phyloP scores from a whole-genome alignment of 37 sponge, comb jelly and placozoan species.

The Agelas oroides region DNA sequence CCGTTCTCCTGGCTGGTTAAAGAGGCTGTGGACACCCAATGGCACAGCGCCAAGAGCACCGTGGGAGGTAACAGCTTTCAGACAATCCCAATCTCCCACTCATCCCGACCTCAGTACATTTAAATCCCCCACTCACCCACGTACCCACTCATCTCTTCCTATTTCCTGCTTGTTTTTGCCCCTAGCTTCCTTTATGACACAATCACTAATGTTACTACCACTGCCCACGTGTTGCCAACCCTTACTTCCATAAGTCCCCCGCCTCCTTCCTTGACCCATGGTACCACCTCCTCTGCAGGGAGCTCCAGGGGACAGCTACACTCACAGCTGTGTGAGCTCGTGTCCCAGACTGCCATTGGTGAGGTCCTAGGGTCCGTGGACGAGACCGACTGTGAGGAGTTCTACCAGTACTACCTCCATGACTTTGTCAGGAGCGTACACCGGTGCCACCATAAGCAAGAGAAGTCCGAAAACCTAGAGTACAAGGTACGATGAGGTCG shows the following conservation, averaged over 20 bases:
- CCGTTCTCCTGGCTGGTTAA: constrained; percentile 91
- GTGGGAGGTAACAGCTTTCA: not conserved
- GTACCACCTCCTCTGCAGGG: no score
- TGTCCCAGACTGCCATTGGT: constrained; percentile 23
- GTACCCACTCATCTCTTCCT: no score
- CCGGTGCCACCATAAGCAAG: constrained; percentile 14
- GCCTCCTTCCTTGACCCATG: no score
- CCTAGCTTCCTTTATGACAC: no score
- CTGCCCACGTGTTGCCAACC: no score
- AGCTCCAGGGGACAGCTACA: not conserved
- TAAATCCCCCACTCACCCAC: no score
- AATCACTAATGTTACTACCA: no score
- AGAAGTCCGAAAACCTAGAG: constrained; percentile 8
- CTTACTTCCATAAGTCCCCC: no score
- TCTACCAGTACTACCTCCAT: constrained; percentile 42
- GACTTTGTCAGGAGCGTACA: constrained; percentile 59
- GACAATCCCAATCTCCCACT: no score
- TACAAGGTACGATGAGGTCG: not conserved
- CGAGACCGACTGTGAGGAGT: constrained; percentile 10
- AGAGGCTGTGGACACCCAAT: constrained; percentile 62
- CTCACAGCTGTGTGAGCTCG: constrained; percentile 22
- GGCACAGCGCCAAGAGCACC: constrained; percentile 40
- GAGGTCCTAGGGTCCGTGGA: constrained; percentile 8
- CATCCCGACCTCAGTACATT: no score
- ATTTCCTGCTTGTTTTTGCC: no score